Percentiles rank a stretch among this genome's conserved stretches.
phyloP scores from a whole-genome alignment of 2,888 invertebrate species.

The Drosophila buzzatii region DNA sequence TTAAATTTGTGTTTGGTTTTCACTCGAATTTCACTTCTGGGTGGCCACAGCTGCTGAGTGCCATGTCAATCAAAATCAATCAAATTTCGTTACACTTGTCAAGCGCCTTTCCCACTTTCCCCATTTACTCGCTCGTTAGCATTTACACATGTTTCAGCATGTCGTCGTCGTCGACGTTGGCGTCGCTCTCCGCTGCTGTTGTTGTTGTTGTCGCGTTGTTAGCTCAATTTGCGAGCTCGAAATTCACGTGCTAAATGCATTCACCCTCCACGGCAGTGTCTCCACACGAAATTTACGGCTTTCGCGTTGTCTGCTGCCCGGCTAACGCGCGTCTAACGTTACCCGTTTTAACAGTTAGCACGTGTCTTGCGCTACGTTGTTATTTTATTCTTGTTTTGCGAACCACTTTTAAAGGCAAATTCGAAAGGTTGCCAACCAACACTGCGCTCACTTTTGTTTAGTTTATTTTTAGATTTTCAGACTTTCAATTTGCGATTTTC shows the following conservation, averaged over 20 bases:
- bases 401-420: slow-evolving; percentile 11
- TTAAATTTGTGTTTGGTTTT: slow-evolving; percentile 7
- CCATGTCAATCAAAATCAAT: slow-evolving; percentile 80
- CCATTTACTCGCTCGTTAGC: slow-evolving; percentile 57
- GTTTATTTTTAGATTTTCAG: background rate
- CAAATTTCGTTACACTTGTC: slow-evolving; percentile 58
- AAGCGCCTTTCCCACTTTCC: slow-evolving; percentile 11
- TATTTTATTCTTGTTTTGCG: background rate
- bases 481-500: background rate
- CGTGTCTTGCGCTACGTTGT: slow-evolving; percentile 1
- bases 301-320: slow-evolving; percentile 29
- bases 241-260: slow-evolving; percentile 43
- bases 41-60: slow-evolving; percentile 47
- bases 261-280: slow-evolving; percentile 19
- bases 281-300: slow-evolving; percentile 24
- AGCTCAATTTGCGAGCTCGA: slow-evolving; percentile 43
- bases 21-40: slow-evolving; percentile 40
- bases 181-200: background rate
- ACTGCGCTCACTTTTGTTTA: slow-evolving; percentile 15
- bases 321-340: slow-evolving; percentile 16
- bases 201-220: slow-evolving; percentile 31
- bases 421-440: background rate
- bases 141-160: slow-evolving; percentile 63
- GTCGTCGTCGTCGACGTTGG: slow-evolving; percentile 2
- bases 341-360: slow-evolving; percentile 19